Percentiles rank a stretch among this genome's conserved stretches.
Evolutionary conservation across 2,113 vertebrate species (phyloP).

Genomic region (Hiodon tergisus): DNA sequence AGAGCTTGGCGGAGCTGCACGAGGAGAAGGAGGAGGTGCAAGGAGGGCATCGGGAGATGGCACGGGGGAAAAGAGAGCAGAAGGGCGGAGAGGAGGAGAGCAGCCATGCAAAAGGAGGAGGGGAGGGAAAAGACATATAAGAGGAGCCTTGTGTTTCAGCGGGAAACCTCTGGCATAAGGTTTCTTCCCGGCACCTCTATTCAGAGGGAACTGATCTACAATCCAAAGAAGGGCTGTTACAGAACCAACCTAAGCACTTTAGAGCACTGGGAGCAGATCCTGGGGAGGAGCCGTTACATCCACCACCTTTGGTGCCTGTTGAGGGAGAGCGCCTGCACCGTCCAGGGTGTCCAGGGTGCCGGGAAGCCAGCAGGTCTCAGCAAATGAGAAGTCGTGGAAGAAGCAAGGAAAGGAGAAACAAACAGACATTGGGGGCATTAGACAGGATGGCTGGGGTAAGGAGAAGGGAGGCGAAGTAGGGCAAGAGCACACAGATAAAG

Average conservation of each 20-base stretch:
- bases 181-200: background rate
- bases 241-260: background rate
- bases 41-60: background rate
- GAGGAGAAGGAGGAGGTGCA: slow-evolving; percentile 1
- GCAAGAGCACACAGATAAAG: background rate
- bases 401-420: background rate
- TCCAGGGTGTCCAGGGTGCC: background rate
- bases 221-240: background rate
- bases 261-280: background rate
- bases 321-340: background rate
- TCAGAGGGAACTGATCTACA: background rate
- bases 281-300: background rate
- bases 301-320: background rate
- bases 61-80: background rate
- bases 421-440: background rate
- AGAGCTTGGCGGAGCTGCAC: background rate
- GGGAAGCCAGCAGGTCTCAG: background rate
- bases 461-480: background rate
- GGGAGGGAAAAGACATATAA: background rate
- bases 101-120: background rate
- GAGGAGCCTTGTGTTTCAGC: background rate
- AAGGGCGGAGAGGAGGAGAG: background rate
- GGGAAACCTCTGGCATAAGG: background rate
- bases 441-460: background rate
- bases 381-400: background rate